These are phyloP conservation scores for Scolopax mira DNA, from an alignment of 2,113 vertebrate species.

Conservation along the genomic window DNA sequence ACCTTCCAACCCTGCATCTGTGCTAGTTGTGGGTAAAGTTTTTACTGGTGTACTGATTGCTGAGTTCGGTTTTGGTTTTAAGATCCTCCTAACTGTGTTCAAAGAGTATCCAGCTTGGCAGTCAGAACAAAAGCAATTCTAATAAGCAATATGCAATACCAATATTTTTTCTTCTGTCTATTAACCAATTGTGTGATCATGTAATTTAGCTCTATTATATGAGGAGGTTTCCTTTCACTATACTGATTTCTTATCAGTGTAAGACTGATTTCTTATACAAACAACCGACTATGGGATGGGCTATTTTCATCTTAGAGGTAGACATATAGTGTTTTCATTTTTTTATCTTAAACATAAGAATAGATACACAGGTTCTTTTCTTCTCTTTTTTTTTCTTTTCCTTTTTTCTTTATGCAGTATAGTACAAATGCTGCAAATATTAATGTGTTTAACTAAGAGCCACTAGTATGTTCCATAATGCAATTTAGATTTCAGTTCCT, in stretches of 20 bases:
- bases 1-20: background rate
- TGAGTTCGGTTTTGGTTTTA: background rate
- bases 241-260: too few species aligned
- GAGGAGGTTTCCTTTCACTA: background rate
- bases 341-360: background rate
- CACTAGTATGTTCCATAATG: background rate
- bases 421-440: background rate
- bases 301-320: background rate
- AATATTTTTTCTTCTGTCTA: background rate
- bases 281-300: background rate
- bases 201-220: background rate
- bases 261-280: background rate
- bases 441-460: background rate
- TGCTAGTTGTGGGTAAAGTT: background rate
- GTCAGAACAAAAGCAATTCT: background rate
- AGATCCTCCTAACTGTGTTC: background rate
- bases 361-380: background rate
- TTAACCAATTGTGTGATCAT: background rate
- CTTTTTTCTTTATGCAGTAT: background rate
- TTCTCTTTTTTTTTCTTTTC: background rate
- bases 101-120: background rate
- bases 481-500: background rate
- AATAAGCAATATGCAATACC: background rate
- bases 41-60: background rate
- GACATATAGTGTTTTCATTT: background rate